Evolutionary conservation across 1,140 invertebrate genomes (phyloP).

Genomic region (Homalodisca vitripennis): DNA sequence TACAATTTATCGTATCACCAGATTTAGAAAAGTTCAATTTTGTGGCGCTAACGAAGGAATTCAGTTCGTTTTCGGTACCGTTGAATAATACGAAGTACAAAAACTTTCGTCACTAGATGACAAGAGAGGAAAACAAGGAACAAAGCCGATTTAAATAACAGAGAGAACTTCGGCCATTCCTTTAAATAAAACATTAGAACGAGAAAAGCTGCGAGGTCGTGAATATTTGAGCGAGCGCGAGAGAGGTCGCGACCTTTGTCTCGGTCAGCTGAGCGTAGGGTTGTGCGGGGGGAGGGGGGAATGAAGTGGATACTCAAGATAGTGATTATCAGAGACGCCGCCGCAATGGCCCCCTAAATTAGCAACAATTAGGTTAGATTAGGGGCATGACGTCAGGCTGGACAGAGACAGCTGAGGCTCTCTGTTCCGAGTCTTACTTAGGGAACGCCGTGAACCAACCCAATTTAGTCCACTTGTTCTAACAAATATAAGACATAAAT

Average conservation of each 20-base stretch:
- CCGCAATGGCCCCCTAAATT: constrained; percentile 14
- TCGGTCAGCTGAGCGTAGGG: background rate
- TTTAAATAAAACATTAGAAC: constrained; percentile 23
- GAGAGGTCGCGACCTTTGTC: background rate
- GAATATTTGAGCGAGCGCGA: constrained; percentile 20
- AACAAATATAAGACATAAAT: too few species aligned
- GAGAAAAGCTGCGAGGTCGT: constrained; percentile 21
- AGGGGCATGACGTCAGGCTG: constrained; percentile 4
- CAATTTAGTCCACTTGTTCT: too few species aligned
- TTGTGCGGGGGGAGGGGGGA: background rate
- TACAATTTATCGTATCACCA: too few species aligned
- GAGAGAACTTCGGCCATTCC: background rate
- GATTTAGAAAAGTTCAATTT: too few species aligned
- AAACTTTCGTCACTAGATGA: too few species aligned
- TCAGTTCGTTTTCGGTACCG: too few species aligned
- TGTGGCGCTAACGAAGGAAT: too few species aligned
- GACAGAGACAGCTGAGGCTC: constrained; percentile 7
- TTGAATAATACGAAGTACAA: too few species aligned
- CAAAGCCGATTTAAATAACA: background rate
- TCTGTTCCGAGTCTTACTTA: too few species aligned
- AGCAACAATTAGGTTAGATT: constrained; percentile 22
- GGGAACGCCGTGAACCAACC: too few species aligned
- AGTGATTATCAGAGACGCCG: constrained; percentile 9
- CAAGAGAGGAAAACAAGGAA: too few species aligned
- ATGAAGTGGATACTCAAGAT: constrained; percentile 7